Base-by-base conservation (phyloP, 2,888 invertebrate species). In the Hipparchia sbordonii region DNA sequence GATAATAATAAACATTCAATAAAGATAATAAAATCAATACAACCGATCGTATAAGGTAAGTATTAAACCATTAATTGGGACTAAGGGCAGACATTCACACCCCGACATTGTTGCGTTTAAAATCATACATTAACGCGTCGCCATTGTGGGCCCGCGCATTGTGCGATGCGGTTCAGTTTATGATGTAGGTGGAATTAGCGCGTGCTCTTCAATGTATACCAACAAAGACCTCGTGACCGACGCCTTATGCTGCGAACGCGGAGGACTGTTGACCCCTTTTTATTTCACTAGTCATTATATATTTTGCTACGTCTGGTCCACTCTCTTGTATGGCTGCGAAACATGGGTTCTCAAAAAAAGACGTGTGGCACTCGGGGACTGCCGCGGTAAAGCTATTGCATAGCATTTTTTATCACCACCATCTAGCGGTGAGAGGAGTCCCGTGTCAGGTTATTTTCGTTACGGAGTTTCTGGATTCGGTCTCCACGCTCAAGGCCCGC, bases 211-310 rank as follows among this genome's bases (percentile, higher is more conserved):
- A 70, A 77, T 74, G 46, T 77, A 46, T 9, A 9, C 77, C 69
- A 78, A 87, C 85, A 86, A 88, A 84, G 82, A 70, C 70, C 79
- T 80, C 83, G 83, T 84, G 84, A 83, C 81, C 79, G 69, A 79
- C 85, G 79, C 88, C 88, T 82, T 89, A 87, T 87, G 87, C 84
- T 76, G 71, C 73, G 59, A 76, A 75, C 75, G 77, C 72, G 73
- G 77, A 70, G 33, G 69, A 46, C 69, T 74, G 56, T 45, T 67
- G 56, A 68, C 33, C 68, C 67, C 67, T 57, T 67, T 67, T 56
- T 57, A 67, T 45, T 23, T 52, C 33, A 2, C 65, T 67, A 57
- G 12, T 57, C 60, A 62, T 57, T 56, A 56, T 52, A 48, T 13
- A 23, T 23, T 23, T 23, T 23, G 23, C 23, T 23, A 23, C 1